Percentiles rank a stretch among this genome's conserved stretches.
Conservation (phyloP, 2,113 vertebrate genomes). For the Lophotis ruficrista region DNA sequence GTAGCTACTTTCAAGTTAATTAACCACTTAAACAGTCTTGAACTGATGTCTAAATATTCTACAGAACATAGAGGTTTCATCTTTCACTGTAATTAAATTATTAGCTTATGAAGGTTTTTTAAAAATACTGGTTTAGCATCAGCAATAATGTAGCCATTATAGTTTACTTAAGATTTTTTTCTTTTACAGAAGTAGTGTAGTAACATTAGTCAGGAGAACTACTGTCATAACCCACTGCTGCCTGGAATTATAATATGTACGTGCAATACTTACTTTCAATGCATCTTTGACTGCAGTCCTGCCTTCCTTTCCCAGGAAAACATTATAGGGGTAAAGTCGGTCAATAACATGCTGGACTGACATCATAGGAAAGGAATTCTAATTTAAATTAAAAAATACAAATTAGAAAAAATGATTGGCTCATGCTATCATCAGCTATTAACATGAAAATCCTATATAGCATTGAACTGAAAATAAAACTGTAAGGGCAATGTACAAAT, state of each 20-base stretch:
- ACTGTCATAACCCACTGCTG: neutral
- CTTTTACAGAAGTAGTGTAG: neutral
- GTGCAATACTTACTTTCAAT: conserved; percentile 81
- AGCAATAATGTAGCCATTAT: neutral
- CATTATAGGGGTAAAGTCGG: conserved; percentile 88
- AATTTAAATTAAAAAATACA: conserved; percentile 26
- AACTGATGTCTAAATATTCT: neutral
- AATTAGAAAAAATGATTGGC: neutral
- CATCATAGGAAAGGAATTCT: conserved; percentile 90
- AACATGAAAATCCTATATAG: neutral
- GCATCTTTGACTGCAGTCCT: conserved; percentile 85
- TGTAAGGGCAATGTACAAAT: neutral
- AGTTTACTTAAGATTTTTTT: neutral
- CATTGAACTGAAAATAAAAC: neutral
- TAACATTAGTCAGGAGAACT: neutral
- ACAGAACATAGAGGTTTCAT: neutral
- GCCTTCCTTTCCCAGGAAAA: conserved; percentile 91
- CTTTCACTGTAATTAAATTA: neutral
- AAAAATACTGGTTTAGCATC: neutral
- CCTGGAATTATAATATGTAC: neutral
- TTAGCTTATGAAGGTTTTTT: neutral
- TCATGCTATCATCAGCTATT: neutral
- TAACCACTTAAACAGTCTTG: neutral
- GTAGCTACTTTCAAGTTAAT: neutral
- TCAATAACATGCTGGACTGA: conserved; percentile 83